Evolutionary conservation across 2,797 vertebrate genomes (phyloP), one percentile per base, ranked within the genome.

Genomic region (Malacoraja senta): DNA sequence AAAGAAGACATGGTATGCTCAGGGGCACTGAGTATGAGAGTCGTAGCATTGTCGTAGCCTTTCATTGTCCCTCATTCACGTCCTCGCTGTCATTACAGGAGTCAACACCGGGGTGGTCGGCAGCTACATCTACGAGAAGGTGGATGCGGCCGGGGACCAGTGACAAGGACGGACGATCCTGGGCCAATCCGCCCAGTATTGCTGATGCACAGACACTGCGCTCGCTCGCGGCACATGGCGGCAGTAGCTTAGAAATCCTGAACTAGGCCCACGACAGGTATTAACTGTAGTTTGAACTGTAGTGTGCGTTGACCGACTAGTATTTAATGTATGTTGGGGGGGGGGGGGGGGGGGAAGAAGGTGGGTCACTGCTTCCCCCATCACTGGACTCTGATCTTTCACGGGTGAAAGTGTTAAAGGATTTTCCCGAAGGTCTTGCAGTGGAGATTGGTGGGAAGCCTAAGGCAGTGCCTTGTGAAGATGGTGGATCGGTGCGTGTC

Each of bases 101-200:
- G 99, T 99, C 95, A 99, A 99, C 95, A 99, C 98, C 0, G 99
- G 99, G 26, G 98, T 97, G 0, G 98, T 99, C 93, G 99, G 99
- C 94, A 99, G 99, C 96, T 99, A 99, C 97, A 97, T 99, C 97
- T 99, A 99, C 0, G 98, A 99, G 93, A 98, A 98, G 97, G 98
- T 99, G 94, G 97, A 97, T 0, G 98, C 97, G 94, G 96, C 96
- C 0, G 98, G 98, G 95, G 96, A 97, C 94, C 97, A 98, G 96
- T 98, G 97, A 93, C 99, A 96, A 95, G 74, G 7, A 6, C 2
- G 1, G 21, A 24, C 12, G 21, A 7, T 21, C 29, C 71, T 3
- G 8, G 68, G 65, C 53, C 38, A 76, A 76, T 15, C 38, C 68
- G 58, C 17, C 38, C 29, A 17, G 15, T 9, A 53, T 17, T n/a